Evolutionary conservation across 2,113 vertebrate genomes (phyloP).

Genomic region (Oryzias woworae): DNA sequence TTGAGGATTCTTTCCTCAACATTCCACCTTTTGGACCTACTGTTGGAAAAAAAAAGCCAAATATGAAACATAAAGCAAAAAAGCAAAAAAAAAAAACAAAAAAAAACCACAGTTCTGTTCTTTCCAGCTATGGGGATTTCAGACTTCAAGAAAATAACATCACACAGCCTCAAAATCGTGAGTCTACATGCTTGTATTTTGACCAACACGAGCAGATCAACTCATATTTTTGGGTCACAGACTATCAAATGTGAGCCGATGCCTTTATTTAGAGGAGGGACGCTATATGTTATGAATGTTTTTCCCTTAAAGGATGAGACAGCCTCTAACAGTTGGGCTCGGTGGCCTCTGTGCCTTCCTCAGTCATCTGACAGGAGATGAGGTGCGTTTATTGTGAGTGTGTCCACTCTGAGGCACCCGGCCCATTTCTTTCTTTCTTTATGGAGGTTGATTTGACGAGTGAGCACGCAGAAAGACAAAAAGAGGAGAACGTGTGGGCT

Average conservation of each 20-base stretch:
- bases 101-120: conserved; percentile 12
- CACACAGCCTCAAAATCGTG: conserved; percentile 40
- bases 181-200: conserved; percentile 41
- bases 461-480: conserved; percentile 59
- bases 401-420: conserved; percentile 70
- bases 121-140: conserved; percentile 44
- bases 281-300: conserved; percentile 23
- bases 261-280: conserved; percentile 57
- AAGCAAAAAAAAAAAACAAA: conserved; percentile 1
- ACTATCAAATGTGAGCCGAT: conserved; percentile 63
- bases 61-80: conserved; percentile 33
- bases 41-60: conserved; percentile 35
- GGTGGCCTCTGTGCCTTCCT: conserved; percentile 64
- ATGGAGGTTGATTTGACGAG: conserved; percentile 68
- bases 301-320: conserved; percentile 44
- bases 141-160: conserved; percentile 48
- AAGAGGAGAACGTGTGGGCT: conserved; percentile 42
- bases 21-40: conserved; percentile 38
- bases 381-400: conserved; percentile 71
- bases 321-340: conserved; percentile 74
- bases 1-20: conserved; percentile 18
- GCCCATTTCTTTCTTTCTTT: conserved; percentile 82
- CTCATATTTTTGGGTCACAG: conserved; percentile 40
- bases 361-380: conserved; percentile 24
- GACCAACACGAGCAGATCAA: conserved; percentile 41